phyloP scores from a whole-genome alignment of 1,140 invertebrate species.

The Drosophila setifemur region DNA sequence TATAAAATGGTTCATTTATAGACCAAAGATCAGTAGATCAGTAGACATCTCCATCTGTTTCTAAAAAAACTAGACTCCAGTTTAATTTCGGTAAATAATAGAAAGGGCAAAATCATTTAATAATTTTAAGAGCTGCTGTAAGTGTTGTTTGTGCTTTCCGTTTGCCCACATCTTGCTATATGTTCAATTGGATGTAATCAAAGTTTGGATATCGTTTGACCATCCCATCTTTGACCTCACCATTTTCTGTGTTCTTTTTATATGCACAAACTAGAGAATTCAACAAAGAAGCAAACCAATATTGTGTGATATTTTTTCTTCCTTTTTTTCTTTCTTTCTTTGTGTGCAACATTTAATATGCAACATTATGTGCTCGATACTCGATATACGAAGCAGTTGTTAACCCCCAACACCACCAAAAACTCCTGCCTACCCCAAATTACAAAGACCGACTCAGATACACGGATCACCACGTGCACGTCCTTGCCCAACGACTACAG shows the following conservation, averaged over 20 bases:
- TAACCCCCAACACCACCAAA: slow-evolving; percentile 37
- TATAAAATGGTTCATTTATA: too few species aligned
- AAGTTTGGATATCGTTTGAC: slow-evolving; percentile 1
- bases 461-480: slow-evolving; percentile 70
- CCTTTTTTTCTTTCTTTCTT: slow-evolving; percentile 74
- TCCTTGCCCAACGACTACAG: slow-evolving; percentile 39
- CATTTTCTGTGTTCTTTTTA: slow-evolving; percentile 15
- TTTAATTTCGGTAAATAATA: too few species aligned
- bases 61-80: too few species aligned
- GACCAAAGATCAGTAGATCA: too few species aligned
- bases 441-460: slow-evolving; percentile 34
- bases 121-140: too few species aligned
- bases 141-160: too few species aligned
- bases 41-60: too few species aligned
- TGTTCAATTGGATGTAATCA: neutral
- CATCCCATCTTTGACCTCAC: neutral
- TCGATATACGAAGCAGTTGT: slow-evolving; percentile 34
- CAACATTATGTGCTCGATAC: too few species aligned
- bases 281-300: slow-evolving; percentile 53
- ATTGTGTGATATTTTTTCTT: slow-evolving; percentile 72
- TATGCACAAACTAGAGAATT: slow-evolving; percentile 14
- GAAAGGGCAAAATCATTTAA: too few species aligned
- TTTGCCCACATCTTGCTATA: too few species aligned
- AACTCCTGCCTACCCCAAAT: slow-evolving; percentile 47
- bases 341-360: slow-evolving; percentile 53